Base-by-base conservation (phyloP, 92 coral and sea anemone species). In the Epizoanthus fatuus region DNA sequence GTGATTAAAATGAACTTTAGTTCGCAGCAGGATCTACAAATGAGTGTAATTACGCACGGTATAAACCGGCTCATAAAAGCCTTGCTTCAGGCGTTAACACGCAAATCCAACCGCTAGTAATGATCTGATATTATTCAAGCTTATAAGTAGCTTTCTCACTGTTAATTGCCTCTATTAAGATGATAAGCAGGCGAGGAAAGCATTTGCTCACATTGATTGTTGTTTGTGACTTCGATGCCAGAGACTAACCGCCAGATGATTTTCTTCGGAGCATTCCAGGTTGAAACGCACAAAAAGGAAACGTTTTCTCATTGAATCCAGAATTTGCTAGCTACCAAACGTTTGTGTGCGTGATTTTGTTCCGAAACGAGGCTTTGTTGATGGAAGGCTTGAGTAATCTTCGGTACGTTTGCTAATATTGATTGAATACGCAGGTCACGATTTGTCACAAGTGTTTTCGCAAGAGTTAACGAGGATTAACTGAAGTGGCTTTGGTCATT, bases 41-140 rank as follows among this genome's bases (percentile, higher is more conserved):
- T 40, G 54, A 22, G 69, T 16, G 52, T 67, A 57, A n/a, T 38
- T 56, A 75, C 7, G 7, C 68, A 29, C 69, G 35, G 13, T 8
- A 9, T 59, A 39, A 76, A 17, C 49, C 7, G 13, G 16, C 10
- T 74, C 17, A 15, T 29, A 16, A 32, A 52, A 37, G 2, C n/a
- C 16, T 77, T 12, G 82, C 70, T 77, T 77, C 11, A 19, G 82
- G 82, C 82, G 39, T 35, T 42, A 77, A 56, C 35, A 77, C 17
- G 57, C 40, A 77, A 42, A 77, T 42, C 25, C 10, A 58, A 40
- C 67, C 66, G 14, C 37, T 4, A 42, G 66, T 77, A 5, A 59
- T 77, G 57, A 39, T 44, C 63, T 59, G 22, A 19, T 10, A 40
- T 59, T 77, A 60, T 60, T 60, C 69, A 62, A 40, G 14, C 69